Evolutionary conservation across 2,888 invertebrate genomes (phyloP), one percentile per base, ranked within the genome.

Genomic region (Cheilosia pagana): DNA sequence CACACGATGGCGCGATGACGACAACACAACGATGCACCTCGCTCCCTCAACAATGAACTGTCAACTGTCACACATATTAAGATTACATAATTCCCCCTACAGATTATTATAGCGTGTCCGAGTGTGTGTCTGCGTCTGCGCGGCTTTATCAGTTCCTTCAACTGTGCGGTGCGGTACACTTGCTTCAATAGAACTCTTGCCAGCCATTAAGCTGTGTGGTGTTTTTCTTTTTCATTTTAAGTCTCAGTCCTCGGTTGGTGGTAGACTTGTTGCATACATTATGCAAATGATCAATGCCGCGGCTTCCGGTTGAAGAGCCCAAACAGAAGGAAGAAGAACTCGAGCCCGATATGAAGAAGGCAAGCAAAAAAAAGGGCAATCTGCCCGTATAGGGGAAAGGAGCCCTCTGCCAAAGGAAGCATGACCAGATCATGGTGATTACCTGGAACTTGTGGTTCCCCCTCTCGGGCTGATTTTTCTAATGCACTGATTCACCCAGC

Each of bases 231-330:
- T 7, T 12, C 65, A 3, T 67, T 41, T 25, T 55, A 16, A 59
- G 50, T 52, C 63, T 57, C 74, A 63, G 55, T 45, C 16, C 19
- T 45, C 8, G 45, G 45, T 45, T 16, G 45, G 8, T 45, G 31
- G 43, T 21, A 52, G 53, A 81, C 50, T 81, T 50, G 74, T 55
- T 65, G 75, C 65, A 70, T 85, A 45, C 57, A 81, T 81, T 85
- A 85, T 85, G 85, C 85, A 85, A 81, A 85, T 85, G 85, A 85
- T 83, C 81, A 85, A 53, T 85, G 85, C 67, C 75, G 67, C 43
- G 70, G 81, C 85, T 85, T 85, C 85, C 85, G 85, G 85, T 81
- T 70, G 70, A 60, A 59, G 55, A 55, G 14, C 55, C 55, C 28
- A 28, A 55, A 55, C 59, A 41, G 41, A 39, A 39, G 59, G 41